Conservation (phyloP, 2,797 vertebrate species). For the Sebastes cheni region DNA sequence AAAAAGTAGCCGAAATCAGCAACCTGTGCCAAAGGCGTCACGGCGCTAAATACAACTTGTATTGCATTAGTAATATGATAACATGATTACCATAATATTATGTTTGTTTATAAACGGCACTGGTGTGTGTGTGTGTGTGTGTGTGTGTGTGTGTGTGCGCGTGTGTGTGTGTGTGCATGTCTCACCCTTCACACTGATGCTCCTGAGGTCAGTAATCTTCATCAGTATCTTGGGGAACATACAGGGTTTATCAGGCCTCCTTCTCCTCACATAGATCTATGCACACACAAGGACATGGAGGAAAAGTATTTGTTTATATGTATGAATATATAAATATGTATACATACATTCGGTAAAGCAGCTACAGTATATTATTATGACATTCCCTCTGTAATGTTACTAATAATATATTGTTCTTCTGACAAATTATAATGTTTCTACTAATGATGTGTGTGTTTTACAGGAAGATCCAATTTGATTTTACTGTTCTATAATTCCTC, state of each 20-base stretch:
- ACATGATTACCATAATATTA: not conserved
- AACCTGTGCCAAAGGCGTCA: too few relatives aligned
- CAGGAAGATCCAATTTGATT: not conserved
- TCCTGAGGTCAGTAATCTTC: constrained; percentile 98
- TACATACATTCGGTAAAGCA: not conserved
- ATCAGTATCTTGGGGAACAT: constrained; percentile 99
- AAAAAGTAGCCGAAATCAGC: too few relatives aligned
- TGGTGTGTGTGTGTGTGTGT: not conserved
- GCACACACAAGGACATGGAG: not conserved
- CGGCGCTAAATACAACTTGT: not conserved
- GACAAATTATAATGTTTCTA: not conserved
- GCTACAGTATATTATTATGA: not conserved
- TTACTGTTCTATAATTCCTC: not conserved
- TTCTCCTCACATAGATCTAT: constrained; percentile 91
- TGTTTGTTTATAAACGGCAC: not conserved
- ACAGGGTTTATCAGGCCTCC: constrained; percentile 94
- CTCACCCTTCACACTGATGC: constrained; percentile 98
- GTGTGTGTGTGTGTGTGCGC: not conserved
- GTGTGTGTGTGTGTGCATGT: not conserved
- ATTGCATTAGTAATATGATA: not conserved
- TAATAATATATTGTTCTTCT: not conserved
- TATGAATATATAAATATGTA: not conserved
- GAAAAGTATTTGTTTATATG: not conserved
- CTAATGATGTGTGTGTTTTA: not conserved
- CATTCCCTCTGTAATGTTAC: not conserved